Base-by-base conservation (phyloP, 2,888 invertebrate genomes). In the Meloe dianella region DNA sequence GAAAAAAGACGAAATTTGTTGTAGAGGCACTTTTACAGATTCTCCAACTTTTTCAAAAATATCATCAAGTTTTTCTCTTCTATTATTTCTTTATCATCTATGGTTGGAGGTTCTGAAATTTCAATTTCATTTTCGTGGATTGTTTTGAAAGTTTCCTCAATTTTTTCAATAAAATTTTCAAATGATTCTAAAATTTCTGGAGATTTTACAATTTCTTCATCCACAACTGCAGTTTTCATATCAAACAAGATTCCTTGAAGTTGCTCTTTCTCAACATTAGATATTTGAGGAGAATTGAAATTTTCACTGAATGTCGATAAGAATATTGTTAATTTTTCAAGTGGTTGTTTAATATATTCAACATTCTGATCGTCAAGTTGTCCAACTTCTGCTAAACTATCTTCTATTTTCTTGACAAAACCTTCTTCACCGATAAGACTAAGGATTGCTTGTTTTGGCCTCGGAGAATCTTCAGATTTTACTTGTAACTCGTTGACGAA, bases 81-180 rank as follows among this genome's bases (percentile, higher is more conserved):
- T n/a, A 7, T 2, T 17, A 9, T 17, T 47, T 17, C 20, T 17
- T 17, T 2, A 47, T 20, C 17, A 20, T 17, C n/a, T 3, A 1
- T 1, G 6, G 10, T 4, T 10, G 51, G 22, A 1, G 10, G 3
- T 51, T 22, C 51, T 9, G 22, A 8, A n/a, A 8, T n/a, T 41
- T n/a, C 7, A 1, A 2, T 4, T 51, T 51, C 47, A 22, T 3
- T 10, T 24, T 51, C 12, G 22, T 22, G 22, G 12, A 22, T 22
- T 3, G 10, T 10, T 51, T 51, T 22, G 51, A 51, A 20, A 22
- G 3, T 56, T 64, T 71, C 67, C 63, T 73, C 58, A 20, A 76
- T 68, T 65, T 76, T 75, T 24, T 70, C 75, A 41, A 69, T 67
- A 38, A 79, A 61, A 10, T 69, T 64, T 63, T 75, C 65, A 22